Conservation (phyloP, 2,113 vertebrate species). For the Camelus bactrianus region DNA sequence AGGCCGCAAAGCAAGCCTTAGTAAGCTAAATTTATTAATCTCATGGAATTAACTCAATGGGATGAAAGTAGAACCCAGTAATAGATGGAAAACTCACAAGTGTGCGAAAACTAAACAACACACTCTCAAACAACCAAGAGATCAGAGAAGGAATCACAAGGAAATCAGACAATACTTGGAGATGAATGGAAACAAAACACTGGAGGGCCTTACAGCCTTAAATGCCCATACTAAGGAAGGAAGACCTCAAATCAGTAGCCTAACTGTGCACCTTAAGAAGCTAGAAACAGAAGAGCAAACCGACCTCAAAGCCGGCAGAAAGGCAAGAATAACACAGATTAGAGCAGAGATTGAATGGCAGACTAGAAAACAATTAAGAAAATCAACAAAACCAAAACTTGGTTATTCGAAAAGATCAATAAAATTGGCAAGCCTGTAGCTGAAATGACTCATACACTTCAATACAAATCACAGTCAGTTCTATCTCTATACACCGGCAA, state of each 20-base stretch:
- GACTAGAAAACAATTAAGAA: background rate
- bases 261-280: background rate
- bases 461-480: background rate
- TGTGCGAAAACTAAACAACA: background rate
- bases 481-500: background rate
- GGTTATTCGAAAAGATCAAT: background rate
- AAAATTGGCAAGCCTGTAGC: background rate
- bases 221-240: background rate
- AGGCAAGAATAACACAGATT: background rate
- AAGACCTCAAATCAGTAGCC: background rate
- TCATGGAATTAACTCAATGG: background rate
- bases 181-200: background rate
- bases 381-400: background rate
- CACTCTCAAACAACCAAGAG: background rate
- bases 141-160: background rate
- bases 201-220: fast-evolving
- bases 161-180: background rate
- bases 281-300: background rate
- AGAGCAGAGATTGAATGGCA: background rate
- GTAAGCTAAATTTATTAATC: fast-evolving
- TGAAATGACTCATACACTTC: background rate
- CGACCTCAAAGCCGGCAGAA: background rate
- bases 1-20: background rate
- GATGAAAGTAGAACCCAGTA: background rate
- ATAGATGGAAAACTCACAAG: background rate